Evolutionary conservation across 2,888 invertebrate species (phyloP), one percentile per base, ranked within the genome.

Genomic region (Bembecia ichneumoniformis): DNA sequence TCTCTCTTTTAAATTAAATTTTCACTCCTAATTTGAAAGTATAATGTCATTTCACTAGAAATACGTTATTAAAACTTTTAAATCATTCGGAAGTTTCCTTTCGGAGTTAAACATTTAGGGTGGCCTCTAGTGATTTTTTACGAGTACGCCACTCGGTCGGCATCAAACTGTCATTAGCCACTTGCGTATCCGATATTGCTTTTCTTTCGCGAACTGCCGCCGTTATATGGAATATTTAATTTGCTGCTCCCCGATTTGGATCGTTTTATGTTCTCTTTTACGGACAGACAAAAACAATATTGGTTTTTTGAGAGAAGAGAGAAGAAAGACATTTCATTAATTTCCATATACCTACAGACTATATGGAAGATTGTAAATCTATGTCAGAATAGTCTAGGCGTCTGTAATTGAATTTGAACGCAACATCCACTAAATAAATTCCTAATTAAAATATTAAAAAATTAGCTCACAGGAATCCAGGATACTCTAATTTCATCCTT

Each of bases 11-110:
- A 87, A 88, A 88, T 88, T 88, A 87, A 88, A 88, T 88, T 88
- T 88, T 87, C 87, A 87, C 87, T 87, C 84, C 83, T 82, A 88
- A 88, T 88, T 88, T 88, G 87, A 88, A 88, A 88, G 87, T 88
- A 87, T 88, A 88, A 88, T 87, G 88, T 87, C 87, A 87, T 88
- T 83, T 81, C 79, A 87, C 83, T 88, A 81, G 87, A 77, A 87
- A 81, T 82, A 74, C 77, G 84, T 87, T 88, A 88, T 87, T 88
- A 88, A 87, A 88, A 87, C 82, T 84, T 87, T 84, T 87, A 87
- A 87, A 88, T 88, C 87, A 88, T 88, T 81, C 77, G 74, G 74
- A 82, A 80, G 74, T 79, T 78, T 76, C 71, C 69, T 73, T 76
- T 67, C 70, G 76, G 7, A 28, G 7, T 28, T 71, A 63, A 64